Base-by-base conservation (phyloP, 2,797 vertebrate species). In the Phataginus tetradactyla region DNA sequence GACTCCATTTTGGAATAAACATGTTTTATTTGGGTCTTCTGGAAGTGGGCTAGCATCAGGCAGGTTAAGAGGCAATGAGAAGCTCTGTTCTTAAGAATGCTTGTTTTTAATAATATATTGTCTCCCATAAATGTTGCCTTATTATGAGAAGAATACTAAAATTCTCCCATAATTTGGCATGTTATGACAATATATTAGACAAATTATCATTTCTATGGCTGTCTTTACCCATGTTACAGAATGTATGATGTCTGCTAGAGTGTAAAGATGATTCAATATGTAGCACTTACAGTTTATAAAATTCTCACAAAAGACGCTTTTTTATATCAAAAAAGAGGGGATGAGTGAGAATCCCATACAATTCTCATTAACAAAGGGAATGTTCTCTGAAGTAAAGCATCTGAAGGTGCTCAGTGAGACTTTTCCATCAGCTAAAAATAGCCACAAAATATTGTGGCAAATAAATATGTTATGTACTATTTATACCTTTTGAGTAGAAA, bases 401-500 rank as follows among this genome's bases (percentile, higher is more conserved):
- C 20, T 66, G 45, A 81, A 86, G 93, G 61, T 5, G 1, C 9
- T n/a, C 20, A 32, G 0, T 91, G 64, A 90, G 11, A 89, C n/a
- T 72, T 69, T 81, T 59, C 69, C 27, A 66, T 29, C 34, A 72
- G 23, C 45, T 68, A 78, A 81, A 14, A 87, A 51, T 4, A 69
- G 15, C 15, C 72, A 63, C 27, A 69, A 89, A 87, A 64, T 34
- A 64, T 18, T 55, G 11, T n/a, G 61, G n/a, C 7, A 42, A 94
- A 63, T 37, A 94, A 71, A 91, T 1, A 42, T 49, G 27, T 3
- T 27, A 9, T 68, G 32, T 68, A 21, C 18, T 49, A 57, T 53
- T 94, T 81, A 68, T 4, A 95, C 5, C 17, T 77, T 66, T 78
- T 79, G 23, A 77, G 51, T 64, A 53, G n/a, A 96, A 87, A 39